Percentiles rank a stretch among this genome's conserved stretches.
Conservation (phyloP, 2,888 invertebrate species). For the Odontomyia ornata region DNA sequence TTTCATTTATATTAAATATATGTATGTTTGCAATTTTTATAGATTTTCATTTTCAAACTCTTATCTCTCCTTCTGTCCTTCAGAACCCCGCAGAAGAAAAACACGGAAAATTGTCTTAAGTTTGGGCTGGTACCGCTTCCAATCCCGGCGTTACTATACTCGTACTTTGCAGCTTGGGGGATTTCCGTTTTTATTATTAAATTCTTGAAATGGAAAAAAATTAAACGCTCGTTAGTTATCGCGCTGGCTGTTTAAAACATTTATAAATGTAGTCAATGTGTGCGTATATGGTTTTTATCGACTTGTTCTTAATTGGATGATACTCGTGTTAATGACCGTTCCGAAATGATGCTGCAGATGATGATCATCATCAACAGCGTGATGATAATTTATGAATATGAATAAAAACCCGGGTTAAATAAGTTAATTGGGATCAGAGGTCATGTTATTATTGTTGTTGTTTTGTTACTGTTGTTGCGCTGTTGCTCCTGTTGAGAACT, state of each 20-base stretch:
- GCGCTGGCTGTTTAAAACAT: background rate
- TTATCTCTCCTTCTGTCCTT: too few relatives aligned
- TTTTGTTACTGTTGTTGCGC: background rate
- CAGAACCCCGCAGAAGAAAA: too few relatives aligned
- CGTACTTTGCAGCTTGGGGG: background rate
- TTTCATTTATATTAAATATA: too few relatives aligned
- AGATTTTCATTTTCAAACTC: too few relatives aligned
- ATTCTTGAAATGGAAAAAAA: conserved; percentile 4
- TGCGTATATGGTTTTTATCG: conserved; percentile 6
- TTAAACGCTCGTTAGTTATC: background rate
- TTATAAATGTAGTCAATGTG: background rate
- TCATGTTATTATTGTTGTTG: conserved; percentile 5
- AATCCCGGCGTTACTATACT: background rate
- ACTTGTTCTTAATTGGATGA: conserved; percentile 21
- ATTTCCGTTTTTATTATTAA: background rate
- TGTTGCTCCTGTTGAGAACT: background rate
- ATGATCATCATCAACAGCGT: conserved; percentile 13
- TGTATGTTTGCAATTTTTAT: too few relatives aligned
- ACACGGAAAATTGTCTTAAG: too few relatives aligned
- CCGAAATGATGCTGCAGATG: conserved; percentile 17
- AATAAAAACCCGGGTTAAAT: conserved; percentile 35
- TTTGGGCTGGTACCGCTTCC: background rate
- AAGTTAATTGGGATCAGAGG: conserved; percentile 38
- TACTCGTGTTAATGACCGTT: conserved; percentile 23
- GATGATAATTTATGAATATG: conserved; percentile 38